Evolutionary conservation across 2,113 vertebrate genomes (phyloP), one percentile per base, ranked within the genome.

Genomic region (Guaruba guarouba): DNA sequence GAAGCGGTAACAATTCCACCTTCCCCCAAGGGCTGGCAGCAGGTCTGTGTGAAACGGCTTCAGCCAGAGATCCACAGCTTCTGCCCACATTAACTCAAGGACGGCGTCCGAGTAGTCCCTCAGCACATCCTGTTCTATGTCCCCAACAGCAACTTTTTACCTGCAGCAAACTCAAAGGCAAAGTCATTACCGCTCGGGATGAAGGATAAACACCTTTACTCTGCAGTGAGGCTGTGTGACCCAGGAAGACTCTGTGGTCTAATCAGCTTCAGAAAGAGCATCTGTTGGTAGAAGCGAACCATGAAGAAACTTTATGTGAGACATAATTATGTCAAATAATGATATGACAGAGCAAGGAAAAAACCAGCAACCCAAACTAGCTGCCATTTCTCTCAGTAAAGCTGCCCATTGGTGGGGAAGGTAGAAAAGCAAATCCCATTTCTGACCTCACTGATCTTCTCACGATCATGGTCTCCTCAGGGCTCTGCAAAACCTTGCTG

Each of bases 81-180:
- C 3, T 20, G 61, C 37, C 43, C 62, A 46, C n/a, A 3, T 4
- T 7, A 76, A 41, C 5, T 3, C 54, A 52, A 46, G 17, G 63
- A 39, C 1, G 2, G 33, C 0, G 0, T 12, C 29, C 2, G 1
- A 75, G 43, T 15, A 39, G 4, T 46, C 24, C 31, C 39, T 22
- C 8, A 1, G 64, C 52, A 55, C 4, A 2, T 44, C 49, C 75
- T 43, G 16, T n/a, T 15, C 17, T 20, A 0, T 4, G 8, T 13
- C 54, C 37, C 82, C 59, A 43, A 15, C 31, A 55, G 35, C 54
- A 81, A 44, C 25, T 39, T 43, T 79, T 46, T 41, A 33, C 51
- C 48, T 13, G 57, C 61, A 33, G 28, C 28, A 57, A 59, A 67
- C 46, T 46, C 51, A 52, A 62, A 51, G 16, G 82, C 63, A 71